These are phyloP conservation scores for Athalia cordata DNA, from an alignment of 2,888 invertebrate genomes.

Conservation along the genomic window DNA sequence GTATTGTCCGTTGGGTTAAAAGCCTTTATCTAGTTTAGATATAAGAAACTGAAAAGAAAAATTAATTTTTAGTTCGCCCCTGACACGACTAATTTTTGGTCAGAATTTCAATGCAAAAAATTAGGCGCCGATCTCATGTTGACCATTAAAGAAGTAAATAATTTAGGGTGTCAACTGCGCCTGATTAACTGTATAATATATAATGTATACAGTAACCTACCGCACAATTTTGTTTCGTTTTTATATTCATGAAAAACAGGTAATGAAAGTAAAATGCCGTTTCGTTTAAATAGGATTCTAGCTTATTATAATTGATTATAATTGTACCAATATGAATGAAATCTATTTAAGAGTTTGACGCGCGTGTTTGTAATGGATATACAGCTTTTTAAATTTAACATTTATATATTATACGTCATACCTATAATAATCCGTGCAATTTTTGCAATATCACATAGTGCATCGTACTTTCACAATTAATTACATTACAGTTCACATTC, in stretches of 20 bases:
- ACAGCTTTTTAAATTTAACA: conserved; percentile 18
- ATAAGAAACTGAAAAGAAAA: too few species aligned
- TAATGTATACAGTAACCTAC: neutral
- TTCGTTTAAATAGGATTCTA: too few species aligned
- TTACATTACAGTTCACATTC: conserved; percentile 22
- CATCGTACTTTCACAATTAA: neutral
- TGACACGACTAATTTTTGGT: conserved; percentile 32
- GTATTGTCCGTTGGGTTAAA: too few species aligned
- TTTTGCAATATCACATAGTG: conserved; percentile 14
- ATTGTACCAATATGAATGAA: neutral
- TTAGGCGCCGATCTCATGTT: conserved; percentile 62
- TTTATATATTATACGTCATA: neutral
- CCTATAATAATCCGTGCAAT: neutral
- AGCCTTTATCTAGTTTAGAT: too few species aligned
- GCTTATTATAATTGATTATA: neutral
- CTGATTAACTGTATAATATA: conserved; percentile 44
- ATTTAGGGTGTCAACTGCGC: conserved; percentile 56
- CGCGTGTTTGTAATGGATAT: conserved; percentile 14
- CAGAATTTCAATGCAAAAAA: conserved; percentile 52
- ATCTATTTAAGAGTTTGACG: conserved; percentile 24
- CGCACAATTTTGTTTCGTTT: neutral
- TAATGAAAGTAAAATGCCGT: too few species aligned
- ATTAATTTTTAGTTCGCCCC: neutral
- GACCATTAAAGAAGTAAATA: conserved; percentile 47
- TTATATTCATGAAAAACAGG: neutral